A percentile compares a stretch with the other conserved stretches of the same genome.
Conservation (phyloP, 2,113 vertebrate genomes). For the Notiomystis cincta region DNA sequence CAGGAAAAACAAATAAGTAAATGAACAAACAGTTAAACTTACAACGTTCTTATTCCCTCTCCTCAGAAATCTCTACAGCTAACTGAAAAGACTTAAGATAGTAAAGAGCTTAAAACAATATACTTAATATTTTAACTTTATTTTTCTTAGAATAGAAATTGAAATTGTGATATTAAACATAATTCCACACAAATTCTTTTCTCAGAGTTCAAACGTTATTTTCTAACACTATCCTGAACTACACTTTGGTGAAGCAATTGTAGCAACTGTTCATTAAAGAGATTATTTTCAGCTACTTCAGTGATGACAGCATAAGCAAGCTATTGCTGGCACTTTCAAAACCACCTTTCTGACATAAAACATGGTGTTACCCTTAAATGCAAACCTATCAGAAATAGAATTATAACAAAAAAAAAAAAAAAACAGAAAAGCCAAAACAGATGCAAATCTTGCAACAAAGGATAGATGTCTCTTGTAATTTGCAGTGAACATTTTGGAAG, state of each 20-base stretch:
- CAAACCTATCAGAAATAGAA: neutral
- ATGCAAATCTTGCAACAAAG: neutral
- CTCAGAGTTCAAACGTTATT: neutral
- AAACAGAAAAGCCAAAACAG: neutral
- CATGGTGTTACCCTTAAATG: neutral
- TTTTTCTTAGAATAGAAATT: neutral
- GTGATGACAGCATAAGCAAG: slow-evolving; percentile 16
- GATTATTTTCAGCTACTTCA: slow-evolving; percentile 58
- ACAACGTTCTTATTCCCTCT: neutral
- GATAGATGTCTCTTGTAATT: neutral
- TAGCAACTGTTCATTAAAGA: slow-evolving; percentile 31
- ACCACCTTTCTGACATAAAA: neutral
- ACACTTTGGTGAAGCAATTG: neutral
- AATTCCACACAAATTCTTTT: neutral
- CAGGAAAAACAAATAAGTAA: neutral
- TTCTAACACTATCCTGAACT: neutral
- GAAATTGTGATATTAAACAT: neutral
- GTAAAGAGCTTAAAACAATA: neutral
- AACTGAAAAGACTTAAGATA: neutral
- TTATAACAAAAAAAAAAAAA: neutral
- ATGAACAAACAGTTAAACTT: neutral
- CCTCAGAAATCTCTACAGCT: neutral
- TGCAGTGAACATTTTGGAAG: neutral
- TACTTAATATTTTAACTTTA: neutral
- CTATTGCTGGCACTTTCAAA: slow-evolving; percentile 14